Conservation (phyloP, 2,113 vertebrate genomes). For the Crotalus tigris region DNA sequence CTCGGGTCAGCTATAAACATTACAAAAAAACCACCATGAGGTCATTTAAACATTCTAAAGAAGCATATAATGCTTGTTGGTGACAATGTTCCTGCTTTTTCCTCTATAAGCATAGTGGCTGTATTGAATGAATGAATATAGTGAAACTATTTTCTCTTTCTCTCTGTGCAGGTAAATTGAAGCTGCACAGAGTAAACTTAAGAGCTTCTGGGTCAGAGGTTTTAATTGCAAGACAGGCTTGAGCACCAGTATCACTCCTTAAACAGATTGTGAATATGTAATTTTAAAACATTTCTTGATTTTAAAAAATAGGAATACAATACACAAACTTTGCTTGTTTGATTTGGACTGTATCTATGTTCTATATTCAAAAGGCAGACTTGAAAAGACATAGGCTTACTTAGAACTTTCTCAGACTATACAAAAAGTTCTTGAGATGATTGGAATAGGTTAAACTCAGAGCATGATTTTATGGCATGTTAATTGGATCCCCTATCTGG, state of each 20-base stretch:
- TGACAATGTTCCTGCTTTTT: neutral
- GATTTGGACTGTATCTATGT: neutral
- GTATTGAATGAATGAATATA: neutral
- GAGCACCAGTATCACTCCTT: neutral
- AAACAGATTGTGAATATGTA: neutral
- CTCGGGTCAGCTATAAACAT: neutral
- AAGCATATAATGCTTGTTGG: neutral
- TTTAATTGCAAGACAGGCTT: neutral
- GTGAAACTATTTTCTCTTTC: neutral
- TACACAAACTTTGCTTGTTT: neutral
- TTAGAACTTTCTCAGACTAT: conserved; percentile 9
- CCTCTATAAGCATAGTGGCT: neutral
- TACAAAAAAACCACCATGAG: neutral
- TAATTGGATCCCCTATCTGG: conserved; percentile 8
- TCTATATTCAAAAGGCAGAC: neutral
- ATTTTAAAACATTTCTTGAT: neutral
- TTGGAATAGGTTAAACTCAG: neutral
- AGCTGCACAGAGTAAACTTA: neutral
- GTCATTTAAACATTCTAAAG: neutral
- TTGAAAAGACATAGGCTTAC: conserved; percentile 16
- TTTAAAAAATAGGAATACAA: neutral
- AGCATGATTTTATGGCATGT: neutral
- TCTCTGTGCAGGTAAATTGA: neutral
- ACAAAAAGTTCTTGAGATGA: conserved; percentile 33
- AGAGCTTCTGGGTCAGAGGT: neutral